These are phyloP conservation scores for Drosophila asahinai DNA, from an alignment of 1,140 invertebrate genomes.

Conservation along the genomic window DNA sequence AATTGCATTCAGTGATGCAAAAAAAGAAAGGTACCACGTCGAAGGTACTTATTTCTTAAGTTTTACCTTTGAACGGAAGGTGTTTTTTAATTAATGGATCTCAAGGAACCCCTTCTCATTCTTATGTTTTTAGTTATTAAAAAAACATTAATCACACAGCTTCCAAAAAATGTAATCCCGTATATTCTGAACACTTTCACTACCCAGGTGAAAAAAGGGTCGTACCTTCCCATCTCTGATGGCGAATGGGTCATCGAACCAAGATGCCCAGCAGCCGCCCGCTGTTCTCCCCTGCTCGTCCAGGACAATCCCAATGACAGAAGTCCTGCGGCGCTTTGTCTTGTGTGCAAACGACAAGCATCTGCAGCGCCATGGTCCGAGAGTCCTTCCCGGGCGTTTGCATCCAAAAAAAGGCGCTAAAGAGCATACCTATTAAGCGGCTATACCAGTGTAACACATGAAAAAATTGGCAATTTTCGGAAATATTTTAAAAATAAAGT, in stretches of 20 bases:
- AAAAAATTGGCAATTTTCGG: no score
- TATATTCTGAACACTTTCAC: not conserved
- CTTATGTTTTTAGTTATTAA: not conserved
- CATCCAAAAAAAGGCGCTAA: conserved; percentile 30
- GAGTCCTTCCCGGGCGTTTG: conserved; percentile 9
- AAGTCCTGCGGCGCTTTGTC: conserved; percentile 40
- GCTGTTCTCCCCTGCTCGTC: not conserved
- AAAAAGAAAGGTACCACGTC: not conserved
- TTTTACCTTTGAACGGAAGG: no score
- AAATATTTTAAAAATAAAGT: no score
- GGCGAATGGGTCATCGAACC: conserved; percentile 34
- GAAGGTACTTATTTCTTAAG: not conserved
- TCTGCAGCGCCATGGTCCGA: conserved; percentile 31
- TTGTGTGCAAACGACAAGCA: conserved; percentile 29
- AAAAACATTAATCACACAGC: not conserved
- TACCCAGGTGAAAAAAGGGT: not conserved
- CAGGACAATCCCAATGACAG: conserved; percentile 38
- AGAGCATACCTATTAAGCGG: conserved; percentile 7
- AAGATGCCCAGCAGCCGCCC: conserved; percentile 26
- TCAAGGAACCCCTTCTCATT: not conserved
- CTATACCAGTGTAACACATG: no score
- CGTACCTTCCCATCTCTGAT: conserved; percentile 7
- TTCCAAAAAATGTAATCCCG: not conserved
- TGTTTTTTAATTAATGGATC: no score
- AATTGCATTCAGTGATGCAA: conserved; percentile 15